Percentiles rank a stretch among this genome's conserved stretches.
phyloP scores from a whole-genome alignment of 2,113 vertebrate genomes.

The Amia ocellicauda region DNA sequence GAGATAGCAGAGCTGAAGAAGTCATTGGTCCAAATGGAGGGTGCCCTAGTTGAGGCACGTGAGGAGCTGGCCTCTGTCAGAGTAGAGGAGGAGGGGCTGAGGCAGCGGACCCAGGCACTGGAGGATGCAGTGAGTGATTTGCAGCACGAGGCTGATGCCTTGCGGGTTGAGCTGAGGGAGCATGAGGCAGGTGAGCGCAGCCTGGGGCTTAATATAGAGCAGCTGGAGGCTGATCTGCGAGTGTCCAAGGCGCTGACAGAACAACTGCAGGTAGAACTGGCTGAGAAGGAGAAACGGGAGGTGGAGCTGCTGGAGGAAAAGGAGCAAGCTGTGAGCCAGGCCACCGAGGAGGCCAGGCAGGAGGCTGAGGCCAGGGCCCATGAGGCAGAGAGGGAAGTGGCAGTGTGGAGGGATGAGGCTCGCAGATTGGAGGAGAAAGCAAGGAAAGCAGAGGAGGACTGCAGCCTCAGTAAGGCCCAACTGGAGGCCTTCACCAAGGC shows the following conservation, averaged over 20 bases:
- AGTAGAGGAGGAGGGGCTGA: slow-evolving; percentile 62
- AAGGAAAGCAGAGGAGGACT: slow-evolving; percentile 68
- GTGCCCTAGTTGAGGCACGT: slow-evolving; percentile 49
- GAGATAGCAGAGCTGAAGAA: slow-evolving; percentile 60
- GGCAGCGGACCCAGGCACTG: slow-evolving; percentile 59
- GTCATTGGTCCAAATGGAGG: slow-evolving; percentile 52
- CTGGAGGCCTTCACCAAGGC: slow-evolving; percentile 86
- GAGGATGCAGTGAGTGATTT: slow-evolving; percentile 67
- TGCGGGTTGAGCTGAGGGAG: slow-evolving; percentile 59
- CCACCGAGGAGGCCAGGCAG: slow-evolving; percentile 72
- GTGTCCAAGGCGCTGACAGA: slow-evolving; percentile 74
- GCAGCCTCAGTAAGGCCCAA: slow-evolving; percentile 66
- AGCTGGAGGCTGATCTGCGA: slow-evolving; percentile 80
- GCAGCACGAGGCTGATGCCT: slow-evolving; percentile 56
- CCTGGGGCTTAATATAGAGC: slow-evolving; percentile 73
- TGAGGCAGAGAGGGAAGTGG: slow-evolving; percentile 70
- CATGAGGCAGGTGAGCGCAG: slow-evolving; percentile 73
- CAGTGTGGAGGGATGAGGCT: slow-evolving; percentile 58
- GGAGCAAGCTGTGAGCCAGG: slow-evolving; percentile 79
- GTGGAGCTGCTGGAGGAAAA: slow-evolving; percentile 77
- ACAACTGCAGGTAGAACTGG: slow-evolving; percentile 72
- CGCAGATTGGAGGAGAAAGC: slow-evolving; percentile 63
- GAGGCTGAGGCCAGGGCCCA: slow-evolving; percentile 68
- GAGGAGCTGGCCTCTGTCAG: slow-evolving; percentile 57
- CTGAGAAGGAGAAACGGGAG: slow-evolving; percentile 80